These are phyloP conservation scores for Falco peregrinus DNA, from an alignment of 2,797 vertebrate genomes.

Conservation along the genomic window DNA sequence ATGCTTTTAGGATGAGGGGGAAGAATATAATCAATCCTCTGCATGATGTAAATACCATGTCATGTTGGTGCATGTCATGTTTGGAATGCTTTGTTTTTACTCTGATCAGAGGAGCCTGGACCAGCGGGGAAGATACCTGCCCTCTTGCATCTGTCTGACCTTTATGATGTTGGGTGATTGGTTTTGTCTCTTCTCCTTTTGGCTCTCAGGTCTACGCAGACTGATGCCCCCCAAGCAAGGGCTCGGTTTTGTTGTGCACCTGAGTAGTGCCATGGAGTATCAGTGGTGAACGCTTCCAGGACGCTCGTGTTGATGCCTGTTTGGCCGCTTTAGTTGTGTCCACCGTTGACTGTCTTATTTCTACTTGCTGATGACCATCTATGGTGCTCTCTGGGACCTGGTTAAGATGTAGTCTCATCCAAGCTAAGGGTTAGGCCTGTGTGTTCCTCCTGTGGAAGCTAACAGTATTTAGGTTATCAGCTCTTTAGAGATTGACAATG, in stretches of 20 bases:
- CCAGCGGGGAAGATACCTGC: not conserved
- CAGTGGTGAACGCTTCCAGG: not conserved
- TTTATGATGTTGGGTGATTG: not conserved
- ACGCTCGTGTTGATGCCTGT: not conserved
- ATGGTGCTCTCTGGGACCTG: not conserved
- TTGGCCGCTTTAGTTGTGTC: not conserved
- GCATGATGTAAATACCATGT: not conserved
- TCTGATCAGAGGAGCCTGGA: slow-evolving; percentile 26
- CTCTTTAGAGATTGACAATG: not conserved
- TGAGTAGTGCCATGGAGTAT: fast-evolving
- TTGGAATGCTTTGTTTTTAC: slow-evolving; percentile 7
- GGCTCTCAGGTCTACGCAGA: not conserved
- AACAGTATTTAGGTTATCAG: not conserved
- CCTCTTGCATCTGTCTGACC: not conserved
- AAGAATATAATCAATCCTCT: not conserved
- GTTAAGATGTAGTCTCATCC: not conserved
- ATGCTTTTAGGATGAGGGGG: slow-evolving; percentile 43
- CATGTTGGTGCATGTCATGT: not conserved
- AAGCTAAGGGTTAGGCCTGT: not conserved
- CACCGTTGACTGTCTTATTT: not conserved
- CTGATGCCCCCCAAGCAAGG: not conserved
- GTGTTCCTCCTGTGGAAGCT: not conserved
- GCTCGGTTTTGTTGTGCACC: not conserved
- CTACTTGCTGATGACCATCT: not conserved
- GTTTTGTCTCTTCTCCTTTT: not conserved